Base-by-base conservation (phyloP, 2,888 invertebrate species). In the Zygogramma bicolorata region DNA sequence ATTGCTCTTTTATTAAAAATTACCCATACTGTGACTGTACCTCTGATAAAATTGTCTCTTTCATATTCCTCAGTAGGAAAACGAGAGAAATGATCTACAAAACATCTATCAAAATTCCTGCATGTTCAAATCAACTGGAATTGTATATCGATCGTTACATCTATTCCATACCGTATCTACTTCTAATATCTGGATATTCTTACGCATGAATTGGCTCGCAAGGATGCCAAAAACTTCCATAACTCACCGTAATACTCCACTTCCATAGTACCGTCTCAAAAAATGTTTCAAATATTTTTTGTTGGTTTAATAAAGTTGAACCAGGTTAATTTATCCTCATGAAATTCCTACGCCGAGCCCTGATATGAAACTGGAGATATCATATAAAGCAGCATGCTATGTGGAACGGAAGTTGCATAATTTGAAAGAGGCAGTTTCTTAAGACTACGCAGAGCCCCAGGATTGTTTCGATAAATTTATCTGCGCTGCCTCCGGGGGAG, bases 321-420 rank as follows among this genome's bases (percentile, higher is more conserved):
- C 40, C 58, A 73, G 65, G 73, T 73, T 70, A 70, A 73, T 73
- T 73, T 73, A 70, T 73, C 58, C 60, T 60, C 60, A 70, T 70
- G 70, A 73, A 73, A 73, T 73, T 70, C 68, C 68, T 70, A 68
- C 58, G 13, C 67, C 59, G 59, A 40, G 70, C 29, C 67, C 46
- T 22, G 70, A 70, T 73, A 49, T 46, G 62, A 53, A 68, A 60
- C 66, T 58, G 63, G 70, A 70, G 70, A 73, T 70, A 70, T 59
- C 57, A 59, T 65, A 68, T 69, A 66, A 73, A 69, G 46, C 53
- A 61, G 68, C 68, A 31, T 27, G 63, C 68, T 53, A 68, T 68
- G 65, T 67, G 61, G 31, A 38, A 62, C 65, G 65, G 69, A 66
- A 58, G 69, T 67, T 73, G 70, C 66, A 73, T 70, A 73, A 73